Evolutionary conservation across 2,113 vertebrate species (phyloP).

Genomic region (Xerus inauris): DNA sequence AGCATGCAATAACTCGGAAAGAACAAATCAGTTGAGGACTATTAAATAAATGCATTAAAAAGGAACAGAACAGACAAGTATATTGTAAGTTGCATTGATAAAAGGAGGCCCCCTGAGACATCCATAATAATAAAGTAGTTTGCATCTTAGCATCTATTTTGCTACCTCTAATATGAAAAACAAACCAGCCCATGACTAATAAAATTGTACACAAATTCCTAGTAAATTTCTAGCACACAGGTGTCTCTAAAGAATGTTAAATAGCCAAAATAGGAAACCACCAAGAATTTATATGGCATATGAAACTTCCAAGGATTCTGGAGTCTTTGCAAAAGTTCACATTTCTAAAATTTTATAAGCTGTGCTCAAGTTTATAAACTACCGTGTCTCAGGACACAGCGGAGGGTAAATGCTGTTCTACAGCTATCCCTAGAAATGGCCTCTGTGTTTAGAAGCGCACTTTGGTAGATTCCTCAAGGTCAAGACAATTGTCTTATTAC

Average conservation of each 20-base stretch:
- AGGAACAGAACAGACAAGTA: neutral
- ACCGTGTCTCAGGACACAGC: neutral
- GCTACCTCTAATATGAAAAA: neutral
- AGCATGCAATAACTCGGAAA: neutral
- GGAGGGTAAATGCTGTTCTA: neutral
- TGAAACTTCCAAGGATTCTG: neutral
- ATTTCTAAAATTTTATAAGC: neutral
- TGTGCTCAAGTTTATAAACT: neutral
- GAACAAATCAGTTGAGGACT: neutral
- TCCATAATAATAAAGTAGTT: conserved; percentile 11
- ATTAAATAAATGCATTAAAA: conserved; percentile 5
- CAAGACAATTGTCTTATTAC: conserved; percentile 10
- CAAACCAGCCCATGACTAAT: neutral
- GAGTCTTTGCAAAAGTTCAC: neutral
- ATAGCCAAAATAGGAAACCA: neutral
- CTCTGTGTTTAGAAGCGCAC: conserved; percentile 6
- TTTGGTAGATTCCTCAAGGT: conserved; percentile 30
- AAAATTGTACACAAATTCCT: conserved; percentile 12
- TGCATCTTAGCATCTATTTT: conserved; percentile 16
- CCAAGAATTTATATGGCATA: neutral
- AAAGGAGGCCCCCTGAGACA: neutral
- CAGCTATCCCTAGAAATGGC: neutral
- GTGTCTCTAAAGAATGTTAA: conserved; percentile 3
- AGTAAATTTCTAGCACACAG: neutral
- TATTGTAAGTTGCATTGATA: neutral